Conservation (phyloP, 2,113 vertebrate species). For the Hydropotes inermis region DNA sequence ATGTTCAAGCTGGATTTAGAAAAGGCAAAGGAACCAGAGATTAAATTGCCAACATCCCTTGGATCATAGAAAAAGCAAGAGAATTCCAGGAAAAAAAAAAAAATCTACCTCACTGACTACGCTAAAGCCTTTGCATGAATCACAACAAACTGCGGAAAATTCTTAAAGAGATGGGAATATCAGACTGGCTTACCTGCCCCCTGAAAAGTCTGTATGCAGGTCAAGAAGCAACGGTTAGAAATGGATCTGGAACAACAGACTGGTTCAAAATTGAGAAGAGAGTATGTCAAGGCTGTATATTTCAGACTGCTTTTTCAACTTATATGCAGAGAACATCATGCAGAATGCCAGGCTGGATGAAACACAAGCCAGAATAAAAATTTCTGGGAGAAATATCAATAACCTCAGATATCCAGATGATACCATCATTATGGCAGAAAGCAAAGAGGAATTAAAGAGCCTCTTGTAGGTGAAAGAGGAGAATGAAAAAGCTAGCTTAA, state of each 20-base stretch:
- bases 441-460: neutral
- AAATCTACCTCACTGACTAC: neutral
- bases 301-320: neutral
- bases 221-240: neutral
- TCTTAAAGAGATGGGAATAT: neutral
- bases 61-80: neutral
- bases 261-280: neutral
- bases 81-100: neutral
- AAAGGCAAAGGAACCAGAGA: neutral
- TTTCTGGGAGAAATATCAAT: neutral
- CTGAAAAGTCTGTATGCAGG: neutral
- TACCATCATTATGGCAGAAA: neutral
- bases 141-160: neutral
- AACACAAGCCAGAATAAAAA: neutral
- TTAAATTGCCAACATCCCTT: neutral
- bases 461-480: neutral
- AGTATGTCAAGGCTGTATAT: neutral
- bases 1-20: neutral
- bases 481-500: neutral
- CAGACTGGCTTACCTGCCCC: neutral
- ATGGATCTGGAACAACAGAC: neutral
- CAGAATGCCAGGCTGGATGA: neutral
- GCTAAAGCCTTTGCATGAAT: neutral
- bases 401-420: neutral
- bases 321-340: neutral